Evolutionary conservation across 35 echinoderm and acorn worm species (phyloP).

Genomic region (Anneissia japonica): DNA sequence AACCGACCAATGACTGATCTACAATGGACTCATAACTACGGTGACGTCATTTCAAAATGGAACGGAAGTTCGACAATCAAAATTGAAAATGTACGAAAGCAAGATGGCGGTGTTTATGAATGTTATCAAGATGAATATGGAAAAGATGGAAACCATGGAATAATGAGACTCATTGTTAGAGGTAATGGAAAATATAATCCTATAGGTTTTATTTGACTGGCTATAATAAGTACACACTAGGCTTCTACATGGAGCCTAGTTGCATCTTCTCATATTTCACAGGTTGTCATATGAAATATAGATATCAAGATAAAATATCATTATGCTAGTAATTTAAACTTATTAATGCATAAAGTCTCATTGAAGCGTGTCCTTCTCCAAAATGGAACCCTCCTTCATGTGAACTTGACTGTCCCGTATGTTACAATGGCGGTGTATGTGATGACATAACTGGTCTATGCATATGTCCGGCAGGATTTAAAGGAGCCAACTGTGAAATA

Average conservation of each 20-base stretch:
- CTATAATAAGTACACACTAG: no score
- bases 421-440: slow-evolving; percentile 58
- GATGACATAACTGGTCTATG: slow-evolving; percentile 38
- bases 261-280: no score
- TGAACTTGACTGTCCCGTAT: slow-evolving; percentile 22
- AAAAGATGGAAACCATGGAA: slow-evolving; percentile 6
- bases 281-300: no score
- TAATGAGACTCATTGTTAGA: slow-evolving; percentile 54
- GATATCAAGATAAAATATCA: no score
- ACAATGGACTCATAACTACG: slow-evolving; percentile 37
- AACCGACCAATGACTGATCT: background rate
- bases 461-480: slow-evolving; percentile 43
- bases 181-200: no score
- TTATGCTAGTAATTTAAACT: no score
- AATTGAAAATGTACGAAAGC: slow-evolving; percentile 1
- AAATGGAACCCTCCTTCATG: no score
- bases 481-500: slow-evolving; percentile 28
- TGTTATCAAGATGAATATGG: slow-evolving; percentile 15
- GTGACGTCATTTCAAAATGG: slow-evolving; percentile 4
- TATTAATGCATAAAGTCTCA: no score
- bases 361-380: no score
- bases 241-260: no score
- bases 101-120: slow-evolving; percentile 62
- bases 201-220: no score
- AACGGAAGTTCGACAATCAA: background rate